Evolutionary conservation across 2,888 invertebrate genomes (phyloP).

Genomic region (Leptura quadrifasciata): DNA sequence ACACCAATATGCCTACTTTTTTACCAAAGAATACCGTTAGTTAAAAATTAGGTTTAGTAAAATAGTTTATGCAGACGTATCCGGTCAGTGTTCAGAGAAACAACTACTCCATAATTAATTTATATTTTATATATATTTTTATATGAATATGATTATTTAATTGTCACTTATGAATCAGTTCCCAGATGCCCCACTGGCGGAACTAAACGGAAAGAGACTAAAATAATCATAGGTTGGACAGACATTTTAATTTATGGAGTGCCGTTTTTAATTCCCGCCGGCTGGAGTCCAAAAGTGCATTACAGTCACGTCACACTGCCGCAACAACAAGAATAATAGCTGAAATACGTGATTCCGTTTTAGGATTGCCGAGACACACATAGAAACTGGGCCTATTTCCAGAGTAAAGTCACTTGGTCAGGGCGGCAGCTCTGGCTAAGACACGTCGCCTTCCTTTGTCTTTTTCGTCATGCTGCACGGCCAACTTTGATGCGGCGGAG

Average conservation of each 20-base stretch:
- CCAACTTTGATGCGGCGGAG: background rate
- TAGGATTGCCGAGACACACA: background rate
- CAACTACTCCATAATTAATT: no score
- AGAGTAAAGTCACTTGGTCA: constrained; percentile 29
- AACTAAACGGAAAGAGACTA: background rate
- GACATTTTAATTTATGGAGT: constrained; percentile 33
- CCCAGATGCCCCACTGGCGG: background rate
- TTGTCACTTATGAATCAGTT: background rate
- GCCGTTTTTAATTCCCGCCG: constrained; percentile 57
- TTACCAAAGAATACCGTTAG: no score
- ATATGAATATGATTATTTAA: no score
- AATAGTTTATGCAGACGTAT: no score
- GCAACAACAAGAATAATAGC: constrained; percentile 67
- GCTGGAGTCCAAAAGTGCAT: constrained; percentile 61
- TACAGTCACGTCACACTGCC: constrained; percentile 65
- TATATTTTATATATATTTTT: no score
- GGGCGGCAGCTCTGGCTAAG: constrained; percentile 20
- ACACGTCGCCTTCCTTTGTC: background rate
- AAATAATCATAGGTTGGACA: constrained; percentile 28
- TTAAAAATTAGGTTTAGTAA: no score
- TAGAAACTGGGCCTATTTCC: constrained; percentile 23
- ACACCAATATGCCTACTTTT: no score
- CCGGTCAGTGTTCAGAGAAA: no score
- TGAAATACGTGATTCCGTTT: constrained; percentile 61
- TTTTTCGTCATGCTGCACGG: background rate